Conservation (phyloP, 2,113 vertebrate genomes). For the Platanista minor region DNA sequence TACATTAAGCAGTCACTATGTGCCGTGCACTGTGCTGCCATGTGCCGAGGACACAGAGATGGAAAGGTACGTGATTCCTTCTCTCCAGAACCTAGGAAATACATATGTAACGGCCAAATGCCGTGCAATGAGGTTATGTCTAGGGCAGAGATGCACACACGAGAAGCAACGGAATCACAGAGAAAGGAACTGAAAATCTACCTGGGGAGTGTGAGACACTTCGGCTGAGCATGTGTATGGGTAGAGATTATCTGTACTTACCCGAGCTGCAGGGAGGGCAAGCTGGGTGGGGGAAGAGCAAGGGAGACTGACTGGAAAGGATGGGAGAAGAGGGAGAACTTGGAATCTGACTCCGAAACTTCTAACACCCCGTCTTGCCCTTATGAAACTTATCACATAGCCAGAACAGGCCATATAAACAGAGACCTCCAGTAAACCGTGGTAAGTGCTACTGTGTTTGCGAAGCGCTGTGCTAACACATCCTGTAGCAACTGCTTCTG, state of each 20-base stretch:
- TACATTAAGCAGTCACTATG: not conserved
- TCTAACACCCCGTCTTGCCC: not conserved
- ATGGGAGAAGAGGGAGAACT: not conserved
- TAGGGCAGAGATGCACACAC: not conserved
- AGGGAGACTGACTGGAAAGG: not conserved
- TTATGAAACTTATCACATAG: not conserved
- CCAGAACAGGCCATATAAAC: not conserved
- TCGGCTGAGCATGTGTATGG: not conserved
- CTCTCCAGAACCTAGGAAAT: not conserved
- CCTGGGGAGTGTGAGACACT: not conserved
- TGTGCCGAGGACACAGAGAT: not conserved
- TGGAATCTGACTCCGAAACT: not conserved
- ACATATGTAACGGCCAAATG: not conserved
- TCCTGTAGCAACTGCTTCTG: not conserved
- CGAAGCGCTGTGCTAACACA: accelerated
- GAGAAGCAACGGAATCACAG: not conserved
- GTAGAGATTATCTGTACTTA: not conserved
- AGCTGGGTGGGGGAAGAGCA: not conserved
- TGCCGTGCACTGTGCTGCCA: not conserved
- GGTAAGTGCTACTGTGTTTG: not conserved
- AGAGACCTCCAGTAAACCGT: not conserved
- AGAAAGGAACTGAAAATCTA: not conserved
- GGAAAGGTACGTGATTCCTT: not conserved
- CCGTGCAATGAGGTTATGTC: not conserved
- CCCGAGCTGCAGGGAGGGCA: not conserved